Evolutionary conservation across 2,113 vertebrate species (phyloP), one percentile per base, ranked within the genome.

Genomic region (Spheniscus mendiculus): DNA sequence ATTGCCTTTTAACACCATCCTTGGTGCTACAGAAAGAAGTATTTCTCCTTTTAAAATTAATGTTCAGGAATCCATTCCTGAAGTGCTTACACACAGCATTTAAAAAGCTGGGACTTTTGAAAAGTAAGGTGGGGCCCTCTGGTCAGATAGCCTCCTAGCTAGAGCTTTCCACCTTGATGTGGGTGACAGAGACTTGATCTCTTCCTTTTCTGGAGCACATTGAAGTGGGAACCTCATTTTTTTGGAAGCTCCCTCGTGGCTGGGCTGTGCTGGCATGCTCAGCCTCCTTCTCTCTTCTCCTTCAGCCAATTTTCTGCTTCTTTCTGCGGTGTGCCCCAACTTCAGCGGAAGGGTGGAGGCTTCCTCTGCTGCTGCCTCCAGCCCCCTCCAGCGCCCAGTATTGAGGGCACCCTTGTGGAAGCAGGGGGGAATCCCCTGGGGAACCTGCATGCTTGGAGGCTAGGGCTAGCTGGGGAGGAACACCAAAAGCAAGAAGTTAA

Each of bases 311-410:
- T 84, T 87, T 70, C 50, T 59, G 11, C 47, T 66, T 62, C 22
- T 17, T 84, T 47, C 32, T 76, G 8, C 1, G 12, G 2, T 3
- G 3, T 65, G 36, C 8, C 38, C 8, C 34, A 81, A 13, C 36
- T 45, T 66, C 30, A 19, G 5, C 4, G 4, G 42, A 83, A 45
- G 11, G 3, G 1, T 38, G 23, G 27, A 61, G 11, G 16, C 30
- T 89, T 89, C 29, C 49, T 61, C 16, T 4, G 7, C 27, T 83
- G 1, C 25, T 58, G 36, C 32, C 38, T 71, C 42, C 45, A 61
- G 12, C 30, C 3, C 9, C 29, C 15, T 80, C 22, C 36, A 65
- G 40, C 2, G 0, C 17, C 10, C 5, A 7, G 1, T 52, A 36
- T 5, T 13, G 50, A 53, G 34, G 22, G 4, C 21, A 29, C 1